A percentile compares a stretch with the other conserved stretches of the same genome.
phyloP scores from a whole-genome alignment of 2,888 invertebrate genomes.

The Drosophila subsilvestris region DNA sequence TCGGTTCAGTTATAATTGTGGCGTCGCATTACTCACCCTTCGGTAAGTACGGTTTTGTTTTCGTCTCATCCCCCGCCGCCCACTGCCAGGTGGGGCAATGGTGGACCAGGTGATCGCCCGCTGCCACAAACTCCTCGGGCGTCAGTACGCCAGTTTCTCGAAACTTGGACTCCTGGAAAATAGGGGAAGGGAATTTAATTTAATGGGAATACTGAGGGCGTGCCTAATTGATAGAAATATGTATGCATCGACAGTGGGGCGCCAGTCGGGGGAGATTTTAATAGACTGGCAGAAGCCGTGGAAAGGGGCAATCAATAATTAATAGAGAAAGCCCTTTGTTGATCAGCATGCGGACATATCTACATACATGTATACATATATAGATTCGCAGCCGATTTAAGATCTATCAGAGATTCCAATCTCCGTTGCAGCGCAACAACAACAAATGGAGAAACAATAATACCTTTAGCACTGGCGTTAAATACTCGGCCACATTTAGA shows the following conservation, averaged over 20 bases:
- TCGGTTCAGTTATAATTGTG: background rate
- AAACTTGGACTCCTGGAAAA: constrained; percentile 96
- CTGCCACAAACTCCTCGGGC: constrained; percentile 99
- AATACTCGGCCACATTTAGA: constrained; percentile 96
- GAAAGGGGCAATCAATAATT: constrained; percentile 3
- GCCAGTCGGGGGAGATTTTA: background rate
- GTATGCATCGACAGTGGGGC: constrained; percentile 17
- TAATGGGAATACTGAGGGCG: background rate
- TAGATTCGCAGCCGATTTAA: constrained; percentile 15
- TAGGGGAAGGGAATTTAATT: constrained; percentile 9
- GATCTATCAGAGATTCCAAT: background rate
- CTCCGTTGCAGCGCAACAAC: background rate
- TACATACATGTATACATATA: background rate
- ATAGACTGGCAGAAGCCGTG: background rate
- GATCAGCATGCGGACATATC: background rate
- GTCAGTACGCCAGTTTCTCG: constrained; percentile 98
- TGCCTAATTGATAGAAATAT: constrained; percentile 8
- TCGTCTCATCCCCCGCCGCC: constrained; percentile 95
- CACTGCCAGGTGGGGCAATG: constrained; percentile 99
- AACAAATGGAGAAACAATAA: constrained; percentile 8
- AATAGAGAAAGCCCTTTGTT: background rate
- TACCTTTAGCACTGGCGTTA: constrained; percentile 98
- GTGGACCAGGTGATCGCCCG: constrained; percentile 99
- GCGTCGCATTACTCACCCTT: constrained; percentile 70
- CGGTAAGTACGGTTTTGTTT: constrained; percentile 95